phyloP scores from a whole-genome alignment of 2,888 invertebrate genomes.

The Scaeva pyrastri region DNA sequence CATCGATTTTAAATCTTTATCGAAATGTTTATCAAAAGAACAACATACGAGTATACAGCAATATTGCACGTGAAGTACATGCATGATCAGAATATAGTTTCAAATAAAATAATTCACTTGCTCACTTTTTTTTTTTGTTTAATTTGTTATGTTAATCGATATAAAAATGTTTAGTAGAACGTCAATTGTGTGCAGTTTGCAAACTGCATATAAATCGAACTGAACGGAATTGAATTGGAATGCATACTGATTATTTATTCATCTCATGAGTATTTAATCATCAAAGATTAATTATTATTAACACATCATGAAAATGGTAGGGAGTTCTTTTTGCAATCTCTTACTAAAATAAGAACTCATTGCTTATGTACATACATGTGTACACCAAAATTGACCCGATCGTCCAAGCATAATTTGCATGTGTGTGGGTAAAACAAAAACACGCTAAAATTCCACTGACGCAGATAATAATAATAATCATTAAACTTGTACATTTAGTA shows the following conservation, averaged over 20 bases:
- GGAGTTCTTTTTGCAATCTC: neutral
- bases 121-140: conserved; percentile 3
- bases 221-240: neutral
- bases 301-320: conserved; percentile 13
- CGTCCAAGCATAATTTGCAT: neutral
- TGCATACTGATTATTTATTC: conserved; percentile 36
- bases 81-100: neutral
- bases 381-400: no score
- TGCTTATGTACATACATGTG: no score
- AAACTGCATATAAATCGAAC: conserved; percentile 13
- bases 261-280: neutral
- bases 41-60: conserved; percentile 13
- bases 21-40: neutral
- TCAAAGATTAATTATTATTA: neutral
- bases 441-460: neutral
- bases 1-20: conserved; percentile 14
- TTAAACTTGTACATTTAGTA: no score
- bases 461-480: neutral
- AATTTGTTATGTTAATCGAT: neutral
- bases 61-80: conserved; percentile 44
- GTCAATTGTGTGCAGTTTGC: neutral
- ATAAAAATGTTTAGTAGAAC: neutral
- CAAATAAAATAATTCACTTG: conserved; percentile 25
- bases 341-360: neutral
- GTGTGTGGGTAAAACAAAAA: neutral